These are phyloP conservation scores for Dolichallabes microphthalmus DNA, from an alignment of 2,113 vertebrate genomes.

Conservation along the genomic window DNA sequence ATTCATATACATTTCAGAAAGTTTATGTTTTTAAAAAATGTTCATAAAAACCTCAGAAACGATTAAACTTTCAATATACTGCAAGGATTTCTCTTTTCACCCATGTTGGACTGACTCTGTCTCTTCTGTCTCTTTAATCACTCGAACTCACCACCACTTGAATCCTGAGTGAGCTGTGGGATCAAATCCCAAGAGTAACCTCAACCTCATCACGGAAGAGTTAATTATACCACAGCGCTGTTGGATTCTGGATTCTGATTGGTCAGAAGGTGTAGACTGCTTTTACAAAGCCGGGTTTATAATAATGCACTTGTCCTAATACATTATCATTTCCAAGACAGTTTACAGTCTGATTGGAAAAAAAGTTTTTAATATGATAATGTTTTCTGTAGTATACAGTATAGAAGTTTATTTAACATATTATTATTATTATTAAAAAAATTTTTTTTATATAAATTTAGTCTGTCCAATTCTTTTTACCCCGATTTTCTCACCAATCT, in stretches of 20 bases:
- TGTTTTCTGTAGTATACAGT: too few species aligned
- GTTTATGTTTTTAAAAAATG: neutral
- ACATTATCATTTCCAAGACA: neutral
- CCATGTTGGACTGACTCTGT: neutral
- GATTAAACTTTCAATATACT: neutral
- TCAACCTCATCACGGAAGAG: neutral
- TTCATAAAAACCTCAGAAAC: neutral
- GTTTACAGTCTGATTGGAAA: neutral
- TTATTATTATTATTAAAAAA: too few species aligned
- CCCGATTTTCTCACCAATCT: too few species aligned
- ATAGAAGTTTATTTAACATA: neutral
- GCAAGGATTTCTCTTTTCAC: neutral
- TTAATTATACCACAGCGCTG: neutral
- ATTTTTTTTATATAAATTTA: too few species aligned
- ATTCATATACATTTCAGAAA: neutral
- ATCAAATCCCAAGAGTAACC: neutral
- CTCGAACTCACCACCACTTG: neutral
- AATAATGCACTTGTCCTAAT: too few species aligned
- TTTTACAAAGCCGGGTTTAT: neutral
- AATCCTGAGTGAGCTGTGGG: neutral
- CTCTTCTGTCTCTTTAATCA: neutral
- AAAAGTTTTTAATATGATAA: too few species aligned
- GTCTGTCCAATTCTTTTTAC: too few species aligned
- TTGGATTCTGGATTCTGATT: neutral
- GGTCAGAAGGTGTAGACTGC: neutral